Evolutionary conservation across 1,140 invertebrate genomes (phyloP), one percentile per base, ranked within the genome.

Genomic region (Conopomorpha cramerella): DNA sequence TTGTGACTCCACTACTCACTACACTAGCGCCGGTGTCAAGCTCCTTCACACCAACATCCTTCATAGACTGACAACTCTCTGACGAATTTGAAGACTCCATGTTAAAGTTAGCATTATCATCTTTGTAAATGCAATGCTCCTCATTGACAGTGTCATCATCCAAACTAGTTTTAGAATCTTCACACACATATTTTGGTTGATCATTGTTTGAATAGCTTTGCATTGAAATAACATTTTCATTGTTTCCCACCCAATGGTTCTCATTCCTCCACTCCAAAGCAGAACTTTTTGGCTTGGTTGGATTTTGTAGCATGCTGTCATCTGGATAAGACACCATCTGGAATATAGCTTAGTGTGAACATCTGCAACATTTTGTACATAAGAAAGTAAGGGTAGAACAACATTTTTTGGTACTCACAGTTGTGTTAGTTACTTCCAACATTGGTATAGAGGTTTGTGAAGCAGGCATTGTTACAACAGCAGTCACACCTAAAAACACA

Each of bases 81-180:
- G 71, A 76, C 27, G 71, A 76, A 42, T 72, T 76, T 32, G 71
- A 76, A 14, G 67, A 73, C 39, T 76, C 71, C 66, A 76, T 76
- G 45, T 71, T 76, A 45, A 58, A 76, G 41, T 70, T 74, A 25
- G 70, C 55, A 57, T 74, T 66, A 14, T 74, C 70, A 18, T 71
- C 62, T 49, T 72, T 72, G 35, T 64, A 68, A 49, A 71, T 63
- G 38, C 63, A 71, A 33, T 65, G 65, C 34, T 73, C 71, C 39
- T 76, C 71, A 54, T 71, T 76, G 23, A 63, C 52, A 45, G 55
- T 62, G 7, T 54, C 50, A 59, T 73, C 71, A 18, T 76, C 71
- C 46, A 73, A 57, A 38, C 68, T 71, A 2, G 66, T 66, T 53
- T 76, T 76, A 2, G 67, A 65, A 39, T 76, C 71, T 59, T 73